Evolutionary conservation across 2,888 invertebrate species (phyloP), one percentile per base, ranked within the genome.

Genomic region (Stenodera caucasica): DNA sequence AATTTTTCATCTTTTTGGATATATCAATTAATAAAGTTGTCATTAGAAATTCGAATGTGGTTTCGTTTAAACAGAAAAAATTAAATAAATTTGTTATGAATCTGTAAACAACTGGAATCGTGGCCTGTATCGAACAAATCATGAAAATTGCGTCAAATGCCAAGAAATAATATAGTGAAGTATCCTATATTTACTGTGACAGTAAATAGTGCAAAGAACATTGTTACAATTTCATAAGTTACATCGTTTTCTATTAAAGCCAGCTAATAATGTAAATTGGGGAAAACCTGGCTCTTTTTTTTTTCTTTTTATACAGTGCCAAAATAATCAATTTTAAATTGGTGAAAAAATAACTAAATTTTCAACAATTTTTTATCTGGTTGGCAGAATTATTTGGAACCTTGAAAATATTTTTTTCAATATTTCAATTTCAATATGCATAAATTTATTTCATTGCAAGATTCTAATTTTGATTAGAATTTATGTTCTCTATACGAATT

Each of bases 321-420:
- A 60, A 63, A 60, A 60, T 60, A 57, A 60, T 57, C 57, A 51
- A 54, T 59, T 57, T 18, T 52, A 58, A 57, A 53, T 57, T 26
- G 51, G 18, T 1, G 9, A 59, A 56, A 57, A 63, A 63, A 63
- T 63, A 52, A 57, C 59, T 45, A 63, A 59, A 60, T 23, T 63
- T 63, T 63, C 60, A 54, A 57, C 61, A 55, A 58, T 62, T 58
- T 62, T 63, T 63, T 40, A 57, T 63, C 11, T 40, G 4, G 2
- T 45, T 59, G 58, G 55, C 57, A 58, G 40, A 33, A 58, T 45
- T 30, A 54, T 30, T 23, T 57, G 8, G 21, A 53, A 53, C 57
- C 57, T 61, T 55, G 61, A 61, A 51, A 57, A 40, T 9, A 40
- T 18, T 11, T 11, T 32, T 32, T 32, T 32, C 5, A 2, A 26